Evolutionary conservation across 1,140 invertebrate species (phyloP), one percentile per base, ranked within the genome.

Genomic region (Homalodisca vitripennis): DNA sequence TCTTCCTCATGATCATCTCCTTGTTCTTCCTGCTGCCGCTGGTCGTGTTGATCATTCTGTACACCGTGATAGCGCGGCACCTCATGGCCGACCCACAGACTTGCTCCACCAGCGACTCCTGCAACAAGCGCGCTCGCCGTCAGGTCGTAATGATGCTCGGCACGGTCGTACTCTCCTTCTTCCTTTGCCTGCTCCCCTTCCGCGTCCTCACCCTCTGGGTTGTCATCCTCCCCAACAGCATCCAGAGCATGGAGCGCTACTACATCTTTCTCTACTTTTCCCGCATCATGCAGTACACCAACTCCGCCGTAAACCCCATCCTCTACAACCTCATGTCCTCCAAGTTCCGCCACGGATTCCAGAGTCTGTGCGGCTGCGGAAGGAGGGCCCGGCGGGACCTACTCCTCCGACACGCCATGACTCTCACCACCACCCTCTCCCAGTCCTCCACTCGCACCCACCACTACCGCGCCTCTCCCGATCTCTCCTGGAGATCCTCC

Each of bases 241-340:
- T 89, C 27, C 78, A 82, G 17, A 79, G 83, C 51, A 82, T 88
- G 20, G 88, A 93, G 72, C 85, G 83, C 12, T 95, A 89, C 80
- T 92, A 90, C 77, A 89, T 88, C 71, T 80, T 95, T 2, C 77
- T 95, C 0, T 93, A 91, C 75, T 92, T 94, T 75, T 89, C 88
- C 67, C 84, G 92, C 71, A 88, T 93, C n/a, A 90, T 95, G 88
- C 80, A 91, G 46, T 94, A 94, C 77, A 81, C 94, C 64, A 94
- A 95, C 77, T 93, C 91, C 0, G 91, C 90, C 6, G 81, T 93
- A 47, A 93, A 94, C 81, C 92, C 92, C 0, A 89, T 93, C 68
- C 78, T 93, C 1, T 93, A 93, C 75, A 92, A 92, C 78, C 79
- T 92, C n/a, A 92, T 92, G 89, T 92, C 90, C 26, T 91, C 89